Conservation (phyloP, 2,888 invertebrate species). For the Erebia palarica region DNA sequence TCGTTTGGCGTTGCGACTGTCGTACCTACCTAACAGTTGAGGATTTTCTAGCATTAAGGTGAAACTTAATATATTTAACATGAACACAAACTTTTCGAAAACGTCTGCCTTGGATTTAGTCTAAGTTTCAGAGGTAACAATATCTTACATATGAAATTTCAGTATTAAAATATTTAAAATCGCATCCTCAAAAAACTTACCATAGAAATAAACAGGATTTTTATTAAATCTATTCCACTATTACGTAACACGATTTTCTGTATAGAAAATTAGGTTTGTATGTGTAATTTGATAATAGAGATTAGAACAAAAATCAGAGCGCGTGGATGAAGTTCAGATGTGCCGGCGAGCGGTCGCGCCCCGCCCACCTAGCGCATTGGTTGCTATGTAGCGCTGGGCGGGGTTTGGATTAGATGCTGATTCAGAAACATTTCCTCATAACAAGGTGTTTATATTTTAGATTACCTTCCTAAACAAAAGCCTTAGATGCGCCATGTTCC, state of each 20-base stretch:
- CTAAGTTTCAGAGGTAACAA: no score
- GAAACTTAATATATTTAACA: no score
- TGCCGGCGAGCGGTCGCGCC: slow-evolving; percentile 53
- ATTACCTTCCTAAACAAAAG: no score
- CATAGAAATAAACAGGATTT: background rate
- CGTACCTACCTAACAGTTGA: background rate
- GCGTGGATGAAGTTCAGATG: slow-evolving; percentile 59
- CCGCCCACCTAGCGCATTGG: slow-evolving; percentile 76
- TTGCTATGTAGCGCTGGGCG: slow-evolving; percentile 68
- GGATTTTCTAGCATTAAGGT: background rate
- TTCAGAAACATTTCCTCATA: slow-evolving; percentile 59
- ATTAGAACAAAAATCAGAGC: slow-evolving; percentile 40
- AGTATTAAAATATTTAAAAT: no score
- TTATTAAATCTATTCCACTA: background rate
- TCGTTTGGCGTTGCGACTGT: slow-evolving; percentile 28
- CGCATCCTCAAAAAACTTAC: no score
- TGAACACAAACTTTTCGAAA: no score
- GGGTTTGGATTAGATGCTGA: slow-evolving; percentile 72
- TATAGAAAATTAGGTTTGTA: background rate
- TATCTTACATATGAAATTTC: no score
- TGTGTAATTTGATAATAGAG: slow-evolving; percentile 9
- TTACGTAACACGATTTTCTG: no score
- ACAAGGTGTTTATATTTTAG: background rate
- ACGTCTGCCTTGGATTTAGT: no score
- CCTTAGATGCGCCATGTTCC: no score